Conservation (phyloP, 2,113 vertebrate genomes). For the Clarias batrachus region DNA sequence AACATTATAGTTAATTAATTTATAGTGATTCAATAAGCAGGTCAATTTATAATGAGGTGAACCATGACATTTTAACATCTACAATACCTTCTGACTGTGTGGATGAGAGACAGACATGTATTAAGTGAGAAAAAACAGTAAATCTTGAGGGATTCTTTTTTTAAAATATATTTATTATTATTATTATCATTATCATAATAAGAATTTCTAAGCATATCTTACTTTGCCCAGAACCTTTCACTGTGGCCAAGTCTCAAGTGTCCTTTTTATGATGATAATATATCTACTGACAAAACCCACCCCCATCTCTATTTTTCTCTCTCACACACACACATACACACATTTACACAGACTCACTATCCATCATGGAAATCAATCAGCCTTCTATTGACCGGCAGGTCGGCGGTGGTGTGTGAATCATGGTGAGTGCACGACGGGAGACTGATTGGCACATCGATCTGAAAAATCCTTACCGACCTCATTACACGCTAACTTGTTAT, state of each 20-base stretch:
- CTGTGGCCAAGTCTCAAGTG: not conserved
- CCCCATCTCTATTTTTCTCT: not conserved
- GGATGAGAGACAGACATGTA: not conserved
- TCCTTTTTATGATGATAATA: conserved; percentile 48
- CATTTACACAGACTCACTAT: conserved; percentile 26
- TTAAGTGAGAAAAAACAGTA: not conserved
- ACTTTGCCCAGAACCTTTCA: conserved; percentile 5
- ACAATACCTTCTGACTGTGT: not conserved
- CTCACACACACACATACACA: conserved; percentile 29
- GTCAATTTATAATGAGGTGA: not conserved
- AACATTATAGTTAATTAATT: not conserved
- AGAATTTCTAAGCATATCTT: not conserved
- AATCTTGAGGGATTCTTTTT: not conserved
- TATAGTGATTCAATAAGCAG: not conserved
- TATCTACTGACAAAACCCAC: conserved; percentile 32
- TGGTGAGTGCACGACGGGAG: conserved; percentile 58
- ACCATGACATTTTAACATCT: not conserved
- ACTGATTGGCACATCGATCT: conserved; percentile 73
- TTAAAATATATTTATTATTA: not conserved
- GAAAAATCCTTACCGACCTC: conserved; percentile 75
- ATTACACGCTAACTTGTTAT: conserved; percentile 72
- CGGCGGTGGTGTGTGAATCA: conserved; percentile 69
- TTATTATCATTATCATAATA: not conserved
- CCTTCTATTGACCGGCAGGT: conserved; percentile 58
- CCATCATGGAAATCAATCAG: conserved; percentile 64